These are phyloP conservation scores for Lethocerus indicus DNA, from an alignment of 1,140 invertebrate species.

Conservation along the genomic window DNA sequence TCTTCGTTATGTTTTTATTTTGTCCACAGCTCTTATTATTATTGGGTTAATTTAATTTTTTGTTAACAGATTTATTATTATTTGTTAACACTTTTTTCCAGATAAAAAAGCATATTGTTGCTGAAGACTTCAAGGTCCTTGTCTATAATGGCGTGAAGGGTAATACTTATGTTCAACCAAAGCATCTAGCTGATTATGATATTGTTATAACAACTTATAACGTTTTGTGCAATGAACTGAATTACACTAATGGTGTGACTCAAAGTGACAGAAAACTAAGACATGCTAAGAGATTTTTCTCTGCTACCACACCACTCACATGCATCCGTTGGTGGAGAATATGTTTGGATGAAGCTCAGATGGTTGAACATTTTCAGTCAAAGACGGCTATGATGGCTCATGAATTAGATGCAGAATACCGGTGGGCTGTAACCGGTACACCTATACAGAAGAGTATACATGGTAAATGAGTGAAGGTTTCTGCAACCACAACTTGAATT, in stretches of 20 bases:
- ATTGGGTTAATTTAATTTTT: not conserved
- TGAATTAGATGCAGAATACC: constrained; percentile 35
- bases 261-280: constrained; percentile 18
- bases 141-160: constrained; percentile 35
- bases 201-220: constrained; percentile 58
- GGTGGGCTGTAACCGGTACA: constrained; percentile 67
- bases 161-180: constrained; percentile 45
- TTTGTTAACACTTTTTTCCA: constrained; percentile 8
- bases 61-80: not conserved
- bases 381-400: constrained; percentile 37
- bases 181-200: constrained; percentile 43
- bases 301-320: constrained; percentile 38
- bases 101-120: constrained; percentile 42
- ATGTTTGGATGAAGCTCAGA: constrained; percentile 69
- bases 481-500: too few species aligned
- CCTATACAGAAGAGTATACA: constrained; percentile 44
- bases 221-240: constrained; percentile 32
- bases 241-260: constrained; percentile 31
- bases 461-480: constrained; percentile 23
- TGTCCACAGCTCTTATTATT: not conserved
- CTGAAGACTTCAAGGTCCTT: constrained; percentile 33
- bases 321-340: constrained; percentile 60
- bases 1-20: not conserved
- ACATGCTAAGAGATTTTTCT: constrained; percentile 38
- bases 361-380: constrained; percentile 42